phyloP scores from a whole-genome alignment of 2,797 vertebrate genomes.

The Naso thynnoides region DNA sequence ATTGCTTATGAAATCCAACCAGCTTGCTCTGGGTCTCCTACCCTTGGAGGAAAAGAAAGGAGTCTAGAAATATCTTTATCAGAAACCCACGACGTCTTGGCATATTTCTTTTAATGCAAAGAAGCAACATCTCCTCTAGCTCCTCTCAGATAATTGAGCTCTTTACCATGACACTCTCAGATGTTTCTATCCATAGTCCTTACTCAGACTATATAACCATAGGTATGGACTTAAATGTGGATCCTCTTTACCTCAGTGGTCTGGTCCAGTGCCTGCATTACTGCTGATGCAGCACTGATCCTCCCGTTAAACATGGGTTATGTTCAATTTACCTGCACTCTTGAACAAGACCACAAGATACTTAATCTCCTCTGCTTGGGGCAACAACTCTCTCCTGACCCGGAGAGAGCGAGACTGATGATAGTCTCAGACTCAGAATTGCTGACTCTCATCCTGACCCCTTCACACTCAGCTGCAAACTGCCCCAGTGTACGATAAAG shows the following conservation, averaged over 20 bases:
- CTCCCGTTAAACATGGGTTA: neutral
- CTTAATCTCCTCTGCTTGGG: neutral
- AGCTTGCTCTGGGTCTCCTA: neutral
- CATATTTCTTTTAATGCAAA: neutral
- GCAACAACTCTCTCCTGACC: neutral
- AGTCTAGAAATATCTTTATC: too few species aligned
- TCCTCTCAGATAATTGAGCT: neutral
- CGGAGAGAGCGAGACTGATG: neutral
- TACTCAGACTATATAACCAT: neutral
- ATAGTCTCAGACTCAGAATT: neutral
- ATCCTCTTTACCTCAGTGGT: neutral
- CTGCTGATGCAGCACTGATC: neutral
- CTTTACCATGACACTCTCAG: neutral
- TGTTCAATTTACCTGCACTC: neutral
- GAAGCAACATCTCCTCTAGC: neutral
- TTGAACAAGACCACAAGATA: neutral
- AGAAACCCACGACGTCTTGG: neutral
- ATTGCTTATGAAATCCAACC: neutral
- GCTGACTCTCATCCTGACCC: neutral
- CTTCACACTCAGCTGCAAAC: neutral
- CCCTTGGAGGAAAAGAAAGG: too few species aligned
- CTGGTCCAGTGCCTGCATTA: neutral
- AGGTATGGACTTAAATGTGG: neutral
- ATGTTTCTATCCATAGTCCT: neutral
- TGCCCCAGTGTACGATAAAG: neutral